Percentiles rank a stretch among this genome's conserved stretches.
phyloP scores from a whole-genome alignment of 2,797 vertebrate genomes.

The Limosa lapponica region DNA sequence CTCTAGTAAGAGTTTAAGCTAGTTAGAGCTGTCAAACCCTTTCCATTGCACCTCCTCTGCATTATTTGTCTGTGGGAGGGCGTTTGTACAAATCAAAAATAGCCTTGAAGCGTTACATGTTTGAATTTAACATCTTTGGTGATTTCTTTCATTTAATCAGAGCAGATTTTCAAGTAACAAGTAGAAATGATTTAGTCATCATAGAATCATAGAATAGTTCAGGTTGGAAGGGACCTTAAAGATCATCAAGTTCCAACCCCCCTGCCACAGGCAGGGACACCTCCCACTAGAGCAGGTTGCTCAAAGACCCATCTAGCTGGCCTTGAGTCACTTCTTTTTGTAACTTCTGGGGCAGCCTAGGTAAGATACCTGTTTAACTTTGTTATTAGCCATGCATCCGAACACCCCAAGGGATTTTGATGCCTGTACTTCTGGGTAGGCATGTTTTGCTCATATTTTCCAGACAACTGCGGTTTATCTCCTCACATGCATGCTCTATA shows the following conservation, averaged over 20 bases:
- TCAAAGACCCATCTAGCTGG: too few relatives aligned
- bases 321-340: neutral
- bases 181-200: neutral
- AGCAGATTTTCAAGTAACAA: neutral
- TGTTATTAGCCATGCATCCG: neutral
- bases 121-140: neutral
- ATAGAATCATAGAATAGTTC: too few relatives aligned
- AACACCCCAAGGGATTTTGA: neutral
- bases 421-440: neutral
- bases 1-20: neutral
- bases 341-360: neutral
- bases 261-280: too few relatives aligned
- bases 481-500: neutral
- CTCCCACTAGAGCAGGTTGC: too few relatives aligned
- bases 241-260: too few relatives aligned
- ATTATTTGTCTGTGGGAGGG: neutral
- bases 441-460: neutral
- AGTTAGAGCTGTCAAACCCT: neutral
- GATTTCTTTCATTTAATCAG: neutral
- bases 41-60: neutral
- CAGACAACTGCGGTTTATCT: neutral
- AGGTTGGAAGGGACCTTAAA: too few relatives aligned
- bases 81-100: neutral
- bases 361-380: neutral
- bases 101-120: neutral